Evolutionary conservation across 1,140 invertebrate genomes (phyloP), one percentile per base, ranked within the genome.

Genomic region (Chrysomallon squamiferum): DNA sequence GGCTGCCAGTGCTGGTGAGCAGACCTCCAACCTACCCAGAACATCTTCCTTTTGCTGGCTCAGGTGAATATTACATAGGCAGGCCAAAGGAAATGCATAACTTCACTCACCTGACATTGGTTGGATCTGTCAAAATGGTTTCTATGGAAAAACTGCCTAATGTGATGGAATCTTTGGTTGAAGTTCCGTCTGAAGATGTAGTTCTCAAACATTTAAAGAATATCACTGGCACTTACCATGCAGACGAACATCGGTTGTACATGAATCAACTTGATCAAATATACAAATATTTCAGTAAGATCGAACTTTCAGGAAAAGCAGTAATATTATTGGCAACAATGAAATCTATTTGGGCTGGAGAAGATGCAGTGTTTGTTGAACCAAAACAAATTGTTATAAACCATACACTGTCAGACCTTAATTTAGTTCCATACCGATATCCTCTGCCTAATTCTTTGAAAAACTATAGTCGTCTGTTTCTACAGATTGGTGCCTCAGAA

Each of bases 401-500:
- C 13, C 20, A 32, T 20, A n/a, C 22, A n/a, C n/a, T 13, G 6
- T 20, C 30, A 22, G 70, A 58, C 45, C 43, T 66, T 33, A n/a
- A 62, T 41, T 33, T 75, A 3, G 27, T 33, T 20, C 73, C 73
- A 18, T 66, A 73, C 41, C 33, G 72, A 22, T 70, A 63, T 43
- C 38, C 32, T 1, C 47, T 75, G 25, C 67, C 71, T 56, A 9
- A 6, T 11, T 38, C 59, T 41, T 27, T 75, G 47, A 22, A 32
- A 18, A 38, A 56, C n/a, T 67, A 58, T 6, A 35, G 20, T 15
- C 27, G 56, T 1, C 66, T 65, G 2, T 62, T 71, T n/a, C 6
- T 30, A 41, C 9, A 25, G 5, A 63, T 38, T 56, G 67, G 67
- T 20, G 35, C 57, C 33, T 13, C 25, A 18, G 27, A 27, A 47